Base-by-base conservation (phyloP, 2,888 invertebrate species). In the Drosophila anceps region DNA sequence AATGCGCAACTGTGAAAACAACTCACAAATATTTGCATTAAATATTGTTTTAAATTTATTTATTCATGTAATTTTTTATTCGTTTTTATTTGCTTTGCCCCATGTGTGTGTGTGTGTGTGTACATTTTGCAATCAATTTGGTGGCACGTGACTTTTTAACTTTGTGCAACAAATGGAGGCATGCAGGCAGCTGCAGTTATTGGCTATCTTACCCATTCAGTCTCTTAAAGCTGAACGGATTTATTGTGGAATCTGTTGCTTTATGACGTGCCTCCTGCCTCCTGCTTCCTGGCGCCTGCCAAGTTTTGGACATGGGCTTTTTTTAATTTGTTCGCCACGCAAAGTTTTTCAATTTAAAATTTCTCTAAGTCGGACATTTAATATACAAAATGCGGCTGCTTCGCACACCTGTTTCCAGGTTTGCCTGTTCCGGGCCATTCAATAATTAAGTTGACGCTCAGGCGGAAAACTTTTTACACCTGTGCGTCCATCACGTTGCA, bases 331-430 rank as follows among this genome's bases (percentile, higher is more conserved):
- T 77, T 69, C 65, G 70, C 60, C 72, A 72, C 79, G 76, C 79
- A 87, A 85, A 85, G 83, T 85, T 85, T 85, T 85, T 85, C 83
- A 85, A 85, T 85, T 85, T 90, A 84, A 85, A 85, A 87, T 82
- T 76, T 81, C 60, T 77, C 62, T 63, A 83, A 88, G 66, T 73
- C 73, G 69, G 60, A 83, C 73, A 84, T 88, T 84, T 86, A 88
- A 84, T 88, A 86, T 74, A 88, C 79, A 84, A 83, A 83, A 69
- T 73, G 68, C 67, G 73, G 60, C 58, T 57, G 83, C 77, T 67
- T 37, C 50, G 79, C 69, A 73, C 84, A 84, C 84, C 84, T 88
- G 84, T 70, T 86, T 53, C 51, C 31, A 44, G 48, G 20, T 35
- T 46, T 10, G 51, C 31, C 29, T 31, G 46, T 27, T 55, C 41